Evolutionary conservation across 2,797 vertebrate genomes (phyloP), one percentile per base, ranked within the genome.

Genomic region (Myotis planiceps): DNA sequence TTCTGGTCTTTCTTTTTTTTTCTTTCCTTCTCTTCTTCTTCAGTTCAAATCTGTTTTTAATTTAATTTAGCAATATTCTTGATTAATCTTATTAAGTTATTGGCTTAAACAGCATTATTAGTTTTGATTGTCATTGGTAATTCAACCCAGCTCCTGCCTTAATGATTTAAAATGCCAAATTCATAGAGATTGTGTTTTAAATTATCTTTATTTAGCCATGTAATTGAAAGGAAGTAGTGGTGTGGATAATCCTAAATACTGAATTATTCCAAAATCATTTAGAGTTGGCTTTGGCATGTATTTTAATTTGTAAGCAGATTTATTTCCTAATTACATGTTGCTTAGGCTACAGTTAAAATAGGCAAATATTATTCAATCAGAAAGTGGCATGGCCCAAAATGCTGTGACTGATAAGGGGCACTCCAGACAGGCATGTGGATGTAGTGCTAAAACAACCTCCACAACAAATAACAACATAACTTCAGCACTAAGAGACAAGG

Each of bases 321-420:
- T 39, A 37, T 49, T 92, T 85, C 25, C 37, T 94, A 65, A 92
- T 92, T 92, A 79, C 3, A 93, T 84, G 90, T 94, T 90, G 3
- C 23, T 78, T 79, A 85, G 2, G 6, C 6, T 88, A 71, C 96
- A 90, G 74, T 93, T 90, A 81, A 92, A 92, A 74, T 42, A 84
- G 63, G 10, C 23, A 88, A 81, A 71, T 49, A 39, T 8, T 69
- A 95, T 63, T 90, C 42, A 81, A 18, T 69, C 65, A 92, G 19
- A 42, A 72, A 12, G 6, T 21, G 18, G 66, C 4, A 15, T 63
- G 69, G 14, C 23, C 27, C 6, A 49, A 92, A 85, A 65, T 78
- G 6, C 9, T 23, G 27, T 42, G 3, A 2, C 37, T 55, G 5
- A 47, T 9, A 55, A 72, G 14, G 14, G 5, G 9, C 27, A 53